These are phyloP conservation scores for Danio aesculapii DNA, from an alignment of 2,797 vertebrate genomes.

Conservation along the genomic window DNA sequence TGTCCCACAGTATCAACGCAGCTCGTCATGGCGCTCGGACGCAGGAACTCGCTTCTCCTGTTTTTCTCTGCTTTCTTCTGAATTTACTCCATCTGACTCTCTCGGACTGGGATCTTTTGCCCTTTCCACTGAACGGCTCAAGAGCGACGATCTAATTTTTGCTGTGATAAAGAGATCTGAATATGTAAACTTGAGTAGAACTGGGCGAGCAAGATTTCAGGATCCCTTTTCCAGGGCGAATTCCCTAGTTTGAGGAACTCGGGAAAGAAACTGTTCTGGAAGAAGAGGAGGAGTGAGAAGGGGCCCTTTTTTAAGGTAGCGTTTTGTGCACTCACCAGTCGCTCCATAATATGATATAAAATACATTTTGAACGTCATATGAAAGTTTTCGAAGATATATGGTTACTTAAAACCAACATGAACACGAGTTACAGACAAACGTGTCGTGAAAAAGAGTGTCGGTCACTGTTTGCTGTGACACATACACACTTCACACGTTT, in stretches of 20 bases:
- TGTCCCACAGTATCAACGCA: conserved; percentile 67
- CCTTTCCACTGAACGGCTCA: neutral
- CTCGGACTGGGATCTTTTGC: neutral
- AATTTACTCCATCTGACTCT: conserved; percentile 34
- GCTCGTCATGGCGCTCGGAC: conserved; percentile 75
- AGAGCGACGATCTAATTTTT: neutral
- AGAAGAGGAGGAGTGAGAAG: conserved; percentile 53
- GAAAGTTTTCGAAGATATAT: conserved; percentile 22
- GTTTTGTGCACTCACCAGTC: conserved; percentile 15
- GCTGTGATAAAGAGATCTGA: neutral
- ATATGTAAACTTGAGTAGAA: conserved; percentile 23
- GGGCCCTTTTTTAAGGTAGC: conserved; percentile 69
- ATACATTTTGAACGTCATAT: neutral
- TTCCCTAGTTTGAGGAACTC: conserved; percentile 64
- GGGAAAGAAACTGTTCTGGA: conserved; percentile 61
- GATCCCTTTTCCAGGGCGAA: conserved; percentile 57
- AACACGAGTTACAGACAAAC: neutral
- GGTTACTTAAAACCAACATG: neutral
- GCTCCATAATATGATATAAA: neutral
- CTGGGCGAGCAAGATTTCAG: conserved; percentile 40
- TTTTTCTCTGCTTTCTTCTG: conserved; percentile 51
- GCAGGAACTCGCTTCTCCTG: conserved; percentile 63
- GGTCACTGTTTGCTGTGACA: conserved; percentile 11
- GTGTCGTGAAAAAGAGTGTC: conserved; percentile 7
- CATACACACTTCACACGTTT: neutral